Base-by-base conservation (phyloP, 2,113 vertebrate species). In the Nestor notabilis region DNA sequence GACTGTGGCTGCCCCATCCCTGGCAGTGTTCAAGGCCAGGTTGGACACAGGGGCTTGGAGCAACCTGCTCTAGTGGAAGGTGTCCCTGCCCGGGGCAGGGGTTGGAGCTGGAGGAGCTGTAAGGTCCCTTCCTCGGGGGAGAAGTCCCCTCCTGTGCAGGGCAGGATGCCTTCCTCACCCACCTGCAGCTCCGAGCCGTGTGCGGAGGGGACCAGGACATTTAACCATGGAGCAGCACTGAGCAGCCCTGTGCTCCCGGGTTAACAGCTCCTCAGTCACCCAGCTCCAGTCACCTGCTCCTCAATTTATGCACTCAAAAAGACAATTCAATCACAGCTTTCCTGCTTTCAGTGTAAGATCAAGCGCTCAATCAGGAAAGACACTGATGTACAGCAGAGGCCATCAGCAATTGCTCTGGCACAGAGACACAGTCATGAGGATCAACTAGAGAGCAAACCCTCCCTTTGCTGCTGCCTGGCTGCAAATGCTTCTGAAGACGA, bases 401-500 rank as follows among this genome's bases (percentile, higher is more conserved):
- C 44, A 24, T 16, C 10, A 1, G 10, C 56, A 33, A 18, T 25
- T 28, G 2, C 33, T 21, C 24, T 68, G 60, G 58, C 80, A 52
- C 89, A 56, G 65, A 33, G 68, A 35, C 29, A n/a, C 14, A 29
- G 31, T 21, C 72, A 13, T 1, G 2, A 87, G 69, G 69, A 75
- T 19, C 70, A 53, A 0, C 5, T 0, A 9, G 35, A 49, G 23
- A 24, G 31, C 20, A n/a, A 89, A 89, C 0, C 5, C 71, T 91
- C 63, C 58, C 0, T 87, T 60, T 72, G 64, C 72, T 7, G 6
- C 47, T 20, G 80, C 63, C 52, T 0, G 0, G 44, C 64, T 44
- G 39, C 31, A 3, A 46, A 55, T 0, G 0, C 6, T 5, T 39
- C 10, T 1, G 5, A 53, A 20, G 33, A 6, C 2, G 29, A 24